Evolutionary conservation across 2,797 vertebrate genomes (phyloP).

Genomic region (Anableps anableps): DNA sequence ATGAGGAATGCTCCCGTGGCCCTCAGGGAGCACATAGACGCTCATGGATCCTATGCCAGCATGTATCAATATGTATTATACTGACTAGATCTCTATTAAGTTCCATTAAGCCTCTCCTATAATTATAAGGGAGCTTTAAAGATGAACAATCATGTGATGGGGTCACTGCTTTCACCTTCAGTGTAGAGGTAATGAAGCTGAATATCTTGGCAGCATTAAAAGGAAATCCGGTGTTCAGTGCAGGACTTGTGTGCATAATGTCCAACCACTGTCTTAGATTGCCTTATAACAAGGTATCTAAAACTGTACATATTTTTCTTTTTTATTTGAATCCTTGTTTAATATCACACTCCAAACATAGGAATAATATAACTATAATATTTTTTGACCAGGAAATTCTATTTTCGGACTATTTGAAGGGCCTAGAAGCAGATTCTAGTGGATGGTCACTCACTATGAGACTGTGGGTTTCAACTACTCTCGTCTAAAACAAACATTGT

Average conservation of each 20-base stretch:
- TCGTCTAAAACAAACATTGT: background rate
- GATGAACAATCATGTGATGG: constrained; percentile 24
- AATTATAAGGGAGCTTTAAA: constrained; percentile 32
- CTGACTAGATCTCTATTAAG: constrained; percentile 49
- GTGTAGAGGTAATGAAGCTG: constrained; percentile 31
- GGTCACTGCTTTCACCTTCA: constrained; percentile 52
- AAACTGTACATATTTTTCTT: background rate
- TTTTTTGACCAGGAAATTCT: background rate
- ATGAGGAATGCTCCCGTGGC: constrained; percentile 52
- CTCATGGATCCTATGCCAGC: constrained; percentile 23
- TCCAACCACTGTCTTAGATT: background rate
- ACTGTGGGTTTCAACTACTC: background rate
- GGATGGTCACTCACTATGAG: background rate
- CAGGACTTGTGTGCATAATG: background rate
- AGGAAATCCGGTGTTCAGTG: background rate
- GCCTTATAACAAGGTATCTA: background rate
- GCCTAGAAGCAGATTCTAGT: background rate
- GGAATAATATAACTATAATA: background rate
- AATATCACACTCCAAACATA: background rate
- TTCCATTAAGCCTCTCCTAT: constrained; percentile 43
- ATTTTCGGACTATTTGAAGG: background rate
- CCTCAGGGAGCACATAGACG: constrained; percentile 27
- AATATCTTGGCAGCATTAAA: constrained; percentile 18
- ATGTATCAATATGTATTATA: constrained; percentile 56
- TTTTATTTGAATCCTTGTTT: background rate